Conservation (phyloP, 1,140 invertebrate species). For the Brachionus asplanchnoidis region DNA sequence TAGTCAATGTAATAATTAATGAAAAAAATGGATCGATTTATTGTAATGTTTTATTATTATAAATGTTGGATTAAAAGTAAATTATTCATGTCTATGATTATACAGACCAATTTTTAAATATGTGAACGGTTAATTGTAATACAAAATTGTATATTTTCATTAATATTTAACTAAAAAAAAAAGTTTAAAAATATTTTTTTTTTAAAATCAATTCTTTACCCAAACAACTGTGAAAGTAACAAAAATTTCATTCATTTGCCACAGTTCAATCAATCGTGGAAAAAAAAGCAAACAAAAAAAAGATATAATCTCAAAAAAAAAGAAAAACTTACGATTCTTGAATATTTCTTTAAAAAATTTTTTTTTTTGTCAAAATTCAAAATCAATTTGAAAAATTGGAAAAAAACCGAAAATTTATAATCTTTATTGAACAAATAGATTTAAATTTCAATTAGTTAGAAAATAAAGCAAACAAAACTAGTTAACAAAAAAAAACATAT, state of each 20-base stretch:
- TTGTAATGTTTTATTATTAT: constrained; percentile 18
- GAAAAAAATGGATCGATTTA: not conserved
- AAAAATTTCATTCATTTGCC: not conserved
- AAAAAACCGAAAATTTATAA: not conserved
- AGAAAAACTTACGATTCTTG: not conserved
- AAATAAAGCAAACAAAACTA: constrained; percentile 16
- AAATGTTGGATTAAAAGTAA: not conserved
- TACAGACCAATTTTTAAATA: not conserved
- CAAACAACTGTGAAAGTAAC: not conserved
- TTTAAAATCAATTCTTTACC: not conserved
- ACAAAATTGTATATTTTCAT: constrained; percentile 5
- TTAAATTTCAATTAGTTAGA: not conserved
- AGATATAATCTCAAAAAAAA: not conserved
- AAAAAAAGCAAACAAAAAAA: not conserved
- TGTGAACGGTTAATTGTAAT: not conserved
- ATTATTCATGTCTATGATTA: not conserved
- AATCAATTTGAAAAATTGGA: constrained; percentile 13
- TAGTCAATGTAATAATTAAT: not conserved
- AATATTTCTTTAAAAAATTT: constrained; percentile 18
- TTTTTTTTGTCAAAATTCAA: not conserved
- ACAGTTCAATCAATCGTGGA: not conserved
- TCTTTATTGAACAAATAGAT: not conserved
- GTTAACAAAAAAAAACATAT: not conserved
- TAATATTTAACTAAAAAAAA: not conserved
- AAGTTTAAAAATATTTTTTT: constrained; percentile 1